Evolutionary conservation across 2,113 vertebrate species (phyloP).

Genomic region (Bubo scandiacus): DNA sequence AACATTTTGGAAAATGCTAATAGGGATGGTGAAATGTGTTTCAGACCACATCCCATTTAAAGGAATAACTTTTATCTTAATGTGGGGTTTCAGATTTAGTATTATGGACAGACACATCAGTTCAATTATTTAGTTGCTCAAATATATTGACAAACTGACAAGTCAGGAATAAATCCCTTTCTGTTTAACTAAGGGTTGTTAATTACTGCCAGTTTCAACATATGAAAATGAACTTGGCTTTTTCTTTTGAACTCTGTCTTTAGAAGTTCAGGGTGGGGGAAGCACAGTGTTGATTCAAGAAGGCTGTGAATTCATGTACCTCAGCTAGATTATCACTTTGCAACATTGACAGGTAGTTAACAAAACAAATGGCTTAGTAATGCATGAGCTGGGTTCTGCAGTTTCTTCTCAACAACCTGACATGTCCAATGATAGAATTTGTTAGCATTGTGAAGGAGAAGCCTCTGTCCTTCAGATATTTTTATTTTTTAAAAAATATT

Average conservation of each 20-base stretch:
- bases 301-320: constrained; percentile 52
- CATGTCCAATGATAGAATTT: constrained; percentile 58
- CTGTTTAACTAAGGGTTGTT: constrained; percentile 15
- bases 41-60: not conserved
- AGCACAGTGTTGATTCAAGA: constrained; percentile 65
- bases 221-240: constrained; percentile 53
- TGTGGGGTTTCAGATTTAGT: not conserved
- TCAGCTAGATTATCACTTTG: constrained; percentile 77
- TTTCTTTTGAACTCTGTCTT: constrained; percentile 62
- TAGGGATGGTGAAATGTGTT: not conserved
- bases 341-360: constrained; percentile 83
- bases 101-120: not conserved
- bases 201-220: constrained; percentile 1
- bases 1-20: not conserved
- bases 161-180: not conserved
- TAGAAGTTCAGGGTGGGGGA: constrained; percentile 67
- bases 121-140: not conserved
- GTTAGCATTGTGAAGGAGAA: constrained; percentile 52
- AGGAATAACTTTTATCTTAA: not conserved
- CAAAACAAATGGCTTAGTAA: constrained; percentile 83
- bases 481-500: not conserved
- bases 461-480: not conserved
- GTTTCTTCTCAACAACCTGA: constrained; percentile 58
- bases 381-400: not conserved
- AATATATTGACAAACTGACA: not conserved